Conservation (phyloP, 1,140 invertebrate species). For the Pseudoatta argentina region DNA sequence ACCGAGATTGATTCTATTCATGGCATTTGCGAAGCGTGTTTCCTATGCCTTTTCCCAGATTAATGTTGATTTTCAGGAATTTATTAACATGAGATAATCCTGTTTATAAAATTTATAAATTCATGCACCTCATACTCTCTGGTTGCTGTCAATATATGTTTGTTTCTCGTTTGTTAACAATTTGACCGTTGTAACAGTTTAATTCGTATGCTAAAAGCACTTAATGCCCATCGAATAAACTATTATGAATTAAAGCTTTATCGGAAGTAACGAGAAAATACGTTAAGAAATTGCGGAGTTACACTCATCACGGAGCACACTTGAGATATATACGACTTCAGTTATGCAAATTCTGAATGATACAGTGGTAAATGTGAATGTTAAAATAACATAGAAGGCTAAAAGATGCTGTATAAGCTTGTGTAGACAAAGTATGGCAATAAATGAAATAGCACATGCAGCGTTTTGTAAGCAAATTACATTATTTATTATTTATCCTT, state of each 20-base stretch:
- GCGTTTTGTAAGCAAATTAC: not conserved
- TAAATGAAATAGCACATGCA: not conserved
- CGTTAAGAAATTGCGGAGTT: slow-evolving; percentile 33
- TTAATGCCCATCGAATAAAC: slow-evolving; percentile 19
- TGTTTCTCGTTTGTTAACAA: slow-evolving; percentile 42
- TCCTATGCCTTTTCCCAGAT: not conserved
- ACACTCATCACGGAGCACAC: slow-evolving; percentile 1
- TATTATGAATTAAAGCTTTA: slow-evolving; percentile 35
- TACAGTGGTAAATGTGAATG: not conserved
- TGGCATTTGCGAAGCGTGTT: slow-evolving; percentile 5
- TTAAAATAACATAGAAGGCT: slow-evolving; percentile 8
- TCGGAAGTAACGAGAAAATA: slow-evolving; percentile 38
- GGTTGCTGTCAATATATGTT: not conserved
- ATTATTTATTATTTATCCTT: not conserved
- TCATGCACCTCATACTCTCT: not conserved
- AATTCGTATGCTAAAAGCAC: slow-evolving; percentile 44
- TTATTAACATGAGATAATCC: slow-evolving; percentile 18
- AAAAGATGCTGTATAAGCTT: slow-evolving; percentile 12
- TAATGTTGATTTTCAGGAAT: slow-evolving; percentile 37
- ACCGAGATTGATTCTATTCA: slow-evolving; percentile 8
- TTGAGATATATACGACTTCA: slow-evolving; percentile 13
- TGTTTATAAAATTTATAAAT: slow-evolving; percentile 23
- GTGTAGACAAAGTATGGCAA: not conserved
- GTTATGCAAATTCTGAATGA: slow-evolving; percentile 27
- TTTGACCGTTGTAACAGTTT: slow-evolving; percentile 25